Conservation (phyloP, 2,888 invertebrate species). For the Gandaritis pyraliata region DNA sequence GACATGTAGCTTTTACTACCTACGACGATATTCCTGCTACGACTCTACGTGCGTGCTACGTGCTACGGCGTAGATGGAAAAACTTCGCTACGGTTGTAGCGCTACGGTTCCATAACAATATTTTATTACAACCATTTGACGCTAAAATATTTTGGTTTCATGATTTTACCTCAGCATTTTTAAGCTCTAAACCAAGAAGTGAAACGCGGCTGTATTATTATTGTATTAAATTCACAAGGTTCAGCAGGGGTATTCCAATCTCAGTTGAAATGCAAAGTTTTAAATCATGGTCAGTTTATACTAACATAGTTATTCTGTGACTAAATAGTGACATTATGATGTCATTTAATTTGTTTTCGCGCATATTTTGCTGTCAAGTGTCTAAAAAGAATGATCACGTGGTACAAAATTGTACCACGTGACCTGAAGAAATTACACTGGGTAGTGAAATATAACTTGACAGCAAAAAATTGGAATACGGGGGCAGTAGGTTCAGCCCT, state of each 20-base stretch:
- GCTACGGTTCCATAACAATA: not conserved
- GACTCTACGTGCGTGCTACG: slow-evolving; percentile 54
- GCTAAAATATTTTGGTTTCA: not conserved
- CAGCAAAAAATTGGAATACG: too few species aligned
- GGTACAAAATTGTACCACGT: too few species aligned
- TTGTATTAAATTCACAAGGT: slow-evolving; percentile 35
- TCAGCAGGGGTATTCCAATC: too few species aligned
- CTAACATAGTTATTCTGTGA: too few species aligned
- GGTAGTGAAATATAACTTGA: too few species aligned
- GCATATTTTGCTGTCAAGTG: too few species aligned
- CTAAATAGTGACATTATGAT: too few species aligned
- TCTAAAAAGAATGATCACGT: too few species aligned
- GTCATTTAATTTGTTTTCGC: too few species aligned
- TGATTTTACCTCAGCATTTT: slow-evolving; percentile 22
- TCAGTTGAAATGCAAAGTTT: too few species aligned
- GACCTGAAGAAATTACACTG: too few species aligned
- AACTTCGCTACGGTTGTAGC: not conserved
- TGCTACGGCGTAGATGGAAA: slow-evolving; percentile 37
- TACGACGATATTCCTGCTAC: slow-evolving; percentile 25
- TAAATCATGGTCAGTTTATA: too few species aligned
- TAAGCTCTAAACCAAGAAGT: slow-evolving; percentile 31
- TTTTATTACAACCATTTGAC: not conserved
- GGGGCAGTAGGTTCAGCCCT: slow-evolving; percentile 31
- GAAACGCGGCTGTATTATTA: slow-evolving; percentile 34
- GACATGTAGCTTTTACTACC: slow-evolving; percentile 23